A percentile compares a stretch with the other conserved stretches of the same genome.
Conservation (phyloP, 2,888 invertebrate genomes). For the Incurvaria masculella region DNA sequence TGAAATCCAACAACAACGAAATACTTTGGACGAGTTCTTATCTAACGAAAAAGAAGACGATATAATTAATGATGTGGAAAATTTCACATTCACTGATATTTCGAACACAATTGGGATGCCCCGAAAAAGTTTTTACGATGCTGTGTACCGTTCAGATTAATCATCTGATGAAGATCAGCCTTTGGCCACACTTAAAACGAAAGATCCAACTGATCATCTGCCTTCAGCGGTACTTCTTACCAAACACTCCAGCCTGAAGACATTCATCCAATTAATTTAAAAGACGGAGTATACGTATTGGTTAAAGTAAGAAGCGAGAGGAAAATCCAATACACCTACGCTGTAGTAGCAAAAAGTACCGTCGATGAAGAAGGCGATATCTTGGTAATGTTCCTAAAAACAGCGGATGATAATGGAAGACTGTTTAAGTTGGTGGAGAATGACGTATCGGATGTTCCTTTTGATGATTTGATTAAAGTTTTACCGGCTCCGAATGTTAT, state of each 20-base stretch:
- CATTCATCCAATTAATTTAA: no score
- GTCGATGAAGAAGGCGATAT: constrained; percentile 13
- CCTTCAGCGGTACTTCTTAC: neutral
- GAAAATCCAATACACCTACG: constrained; percentile 9
- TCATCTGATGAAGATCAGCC: constrained; percentile 11
- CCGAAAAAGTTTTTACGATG: constrained; percentile 8
- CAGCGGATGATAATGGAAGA: constrained; percentile 8
- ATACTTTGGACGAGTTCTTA: neutral
- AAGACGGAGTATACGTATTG: constrained; percentile 10
- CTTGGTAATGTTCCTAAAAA: constrained; percentile 9
- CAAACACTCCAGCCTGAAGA: no score
- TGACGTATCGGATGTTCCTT: constrained; percentile 10
- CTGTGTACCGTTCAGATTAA: constrained; percentile 8
- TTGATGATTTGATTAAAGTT: no score
- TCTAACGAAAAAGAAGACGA: constrained; percentile 1
- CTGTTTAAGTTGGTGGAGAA: no score
- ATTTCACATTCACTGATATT: constrained; percentile 8
- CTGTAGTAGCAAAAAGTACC: constrained; percentile 12
- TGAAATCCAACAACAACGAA: no score
- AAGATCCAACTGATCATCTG: neutral
- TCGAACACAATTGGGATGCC: constrained; percentile 9
- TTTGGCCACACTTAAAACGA: constrained; percentile 5
- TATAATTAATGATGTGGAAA: constrained; percentile 8
- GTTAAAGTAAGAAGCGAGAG: constrained; percentile 10
- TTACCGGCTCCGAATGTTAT: no score